These are phyloP conservation scores for Saccopteryx leptura DNA, from an alignment of 2,113 vertebrate genomes.

Conservation along the genomic window DNA sequence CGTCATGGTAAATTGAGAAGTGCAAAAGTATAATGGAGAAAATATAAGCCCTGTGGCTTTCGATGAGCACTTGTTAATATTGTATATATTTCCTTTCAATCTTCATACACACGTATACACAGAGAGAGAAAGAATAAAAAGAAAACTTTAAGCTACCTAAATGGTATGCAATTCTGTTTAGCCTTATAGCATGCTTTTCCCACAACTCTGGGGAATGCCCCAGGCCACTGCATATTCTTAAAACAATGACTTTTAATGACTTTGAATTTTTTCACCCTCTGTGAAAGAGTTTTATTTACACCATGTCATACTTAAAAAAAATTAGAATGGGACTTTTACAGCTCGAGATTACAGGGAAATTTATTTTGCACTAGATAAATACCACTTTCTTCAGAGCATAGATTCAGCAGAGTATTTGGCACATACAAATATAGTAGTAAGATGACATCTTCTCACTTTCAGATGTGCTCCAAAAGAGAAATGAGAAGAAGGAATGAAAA, in stretches of 20 bases:
- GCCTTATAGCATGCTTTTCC: not conserved
- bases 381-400: slow-evolving; percentile 24
- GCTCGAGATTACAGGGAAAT: not conserved
- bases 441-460: slow-evolving; percentile 46
- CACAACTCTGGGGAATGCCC: not conserved
- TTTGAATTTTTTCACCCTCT: slow-evolving; percentile 18
- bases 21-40: not conserved
- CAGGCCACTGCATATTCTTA: not conserved
- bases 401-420: slow-evolving; percentile 41
- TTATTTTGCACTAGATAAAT: slow-evolving; percentile 38
- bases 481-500: slow-evolving; percentile 52
- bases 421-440: slow-evolving; percentile 34
- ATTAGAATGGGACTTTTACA: not conserved
- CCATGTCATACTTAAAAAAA: not conserved
- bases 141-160: not conserved
- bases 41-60: not conserved
- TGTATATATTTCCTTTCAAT: slow-evolving; percentile 28
- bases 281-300: slow-evolving; percentile 20
- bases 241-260: not conserved
- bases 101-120: not conserved
- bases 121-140: not conserved
- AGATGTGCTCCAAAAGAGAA: not conserved
- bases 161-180: not conserved
- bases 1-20: not conserved
- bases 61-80: slow-evolving; percentile 22